phyloP scores from a whole-genome alignment of 1,140 invertebrate genomes.

The Holotrichia oblita region DNA sequence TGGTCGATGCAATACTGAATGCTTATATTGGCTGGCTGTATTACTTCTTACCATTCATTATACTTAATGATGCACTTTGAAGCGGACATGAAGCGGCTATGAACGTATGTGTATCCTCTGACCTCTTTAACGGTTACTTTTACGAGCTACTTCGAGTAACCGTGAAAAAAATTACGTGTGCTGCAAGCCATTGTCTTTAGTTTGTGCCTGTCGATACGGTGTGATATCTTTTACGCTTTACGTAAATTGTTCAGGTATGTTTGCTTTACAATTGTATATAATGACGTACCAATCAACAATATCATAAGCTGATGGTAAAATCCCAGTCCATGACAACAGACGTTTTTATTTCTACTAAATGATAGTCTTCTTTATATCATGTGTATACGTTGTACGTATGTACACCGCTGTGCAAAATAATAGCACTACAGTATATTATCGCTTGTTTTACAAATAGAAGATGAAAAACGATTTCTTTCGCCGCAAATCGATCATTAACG shows the following conservation, averaged over 20 bases:
- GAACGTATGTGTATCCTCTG: background rate
- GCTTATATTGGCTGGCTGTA: background rate
- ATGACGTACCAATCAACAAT: too few species aligned
- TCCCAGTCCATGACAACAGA: too few species aligned
- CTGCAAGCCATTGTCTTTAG: background rate
- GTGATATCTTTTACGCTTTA: background rate
- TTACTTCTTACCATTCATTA: background rate
- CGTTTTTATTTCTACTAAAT: too few species aligned
- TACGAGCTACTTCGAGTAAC: background rate
- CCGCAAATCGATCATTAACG: too few species aligned
- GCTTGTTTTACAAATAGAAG: too few species aligned
- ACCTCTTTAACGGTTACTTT: constrained; percentile 16
- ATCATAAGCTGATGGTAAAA: too few species aligned
- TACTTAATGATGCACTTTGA: constrained; percentile 1
- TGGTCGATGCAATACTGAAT: background rate
- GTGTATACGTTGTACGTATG: too few species aligned
- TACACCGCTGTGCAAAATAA: too few species aligned
- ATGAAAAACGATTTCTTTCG: too few species aligned
- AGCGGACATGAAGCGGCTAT: background rate
- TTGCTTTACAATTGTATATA: too few species aligned
- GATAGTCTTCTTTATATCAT: too few species aligned
- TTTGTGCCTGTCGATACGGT: background rate
- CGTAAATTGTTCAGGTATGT: background rate
- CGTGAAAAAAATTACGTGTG: background rate
- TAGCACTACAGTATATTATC: too few species aligned